Conservation (phyloP, 2,113 vertebrate genomes). For the Phasianus colchicus region DNA sequence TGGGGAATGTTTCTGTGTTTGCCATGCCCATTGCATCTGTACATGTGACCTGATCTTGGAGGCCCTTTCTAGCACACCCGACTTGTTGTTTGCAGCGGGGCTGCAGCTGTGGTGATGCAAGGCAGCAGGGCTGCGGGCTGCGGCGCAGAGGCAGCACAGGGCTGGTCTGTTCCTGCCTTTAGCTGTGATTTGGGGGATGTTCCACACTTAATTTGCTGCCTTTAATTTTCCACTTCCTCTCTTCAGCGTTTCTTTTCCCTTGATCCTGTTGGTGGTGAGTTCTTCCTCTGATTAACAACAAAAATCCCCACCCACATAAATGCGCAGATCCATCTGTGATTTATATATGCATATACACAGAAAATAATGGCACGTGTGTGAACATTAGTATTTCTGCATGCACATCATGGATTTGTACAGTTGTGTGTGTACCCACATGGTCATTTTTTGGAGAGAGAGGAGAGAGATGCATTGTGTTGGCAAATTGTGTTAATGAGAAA, state of each 20-base stretch:
- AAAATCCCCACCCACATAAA: not conserved
- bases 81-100: not conserved
- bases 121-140: not conserved
- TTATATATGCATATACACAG: too few species aligned
- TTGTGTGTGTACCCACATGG: not conserved
- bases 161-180: not conserved
- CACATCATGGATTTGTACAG: not conserved
- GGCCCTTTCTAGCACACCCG: not conserved
- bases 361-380: fast-evolving
- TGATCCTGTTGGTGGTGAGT: not conserved
- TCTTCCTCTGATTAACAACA: not conserved
- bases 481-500: slow-evolving; percentile 3
- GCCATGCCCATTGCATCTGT: not conserved
- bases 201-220: not conserved
- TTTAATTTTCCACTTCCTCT: not conserved
- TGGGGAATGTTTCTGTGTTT: not conserved
- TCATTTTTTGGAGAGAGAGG: not conserved
- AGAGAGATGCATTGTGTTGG: not conserved
- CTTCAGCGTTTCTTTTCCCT: not conserved
- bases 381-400: fast-evolving
- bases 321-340: not conserved
- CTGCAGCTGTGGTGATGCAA: not conserved
- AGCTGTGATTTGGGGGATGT: not conserved
- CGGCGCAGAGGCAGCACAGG: fast-evolving
- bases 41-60: not conserved